Percentiles rank a stretch among this genome's conserved stretches.
Evolutionary conservation across 1,140 invertebrate genomes (phyloP).

Genomic region (Plectrocnemia conspersa): DNA sequence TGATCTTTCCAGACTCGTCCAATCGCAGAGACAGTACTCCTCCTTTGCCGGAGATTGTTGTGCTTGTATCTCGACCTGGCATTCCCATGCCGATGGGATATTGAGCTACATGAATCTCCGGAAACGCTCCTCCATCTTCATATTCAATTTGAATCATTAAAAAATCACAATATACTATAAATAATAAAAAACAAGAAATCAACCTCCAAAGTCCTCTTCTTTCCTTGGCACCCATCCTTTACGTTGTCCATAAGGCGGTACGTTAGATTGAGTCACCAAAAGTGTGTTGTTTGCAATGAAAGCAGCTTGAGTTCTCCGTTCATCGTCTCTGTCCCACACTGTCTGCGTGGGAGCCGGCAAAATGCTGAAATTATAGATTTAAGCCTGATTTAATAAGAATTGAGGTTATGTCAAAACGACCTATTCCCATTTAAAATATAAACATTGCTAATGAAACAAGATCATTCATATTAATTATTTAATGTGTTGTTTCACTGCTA

Average conservation of each 20-base stretch:
- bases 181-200: conserved; percentile 21
- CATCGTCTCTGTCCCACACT: conserved; percentile 85
- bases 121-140: conserved; percentile 96
- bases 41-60: conserved; percentile 72
- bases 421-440: too few relatives aligned
- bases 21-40: conserved; percentile 92
- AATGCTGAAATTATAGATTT: conserved; percentile 53
- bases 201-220: conserved; percentile 75
- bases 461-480: too few relatives aligned
- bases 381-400: too few relatives aligned
- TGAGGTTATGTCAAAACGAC: too few relatives aligned
- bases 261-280: conserved; percentile 76
- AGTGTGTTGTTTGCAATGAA: conserved; percentile 63
- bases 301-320: conserved; percentile 60
- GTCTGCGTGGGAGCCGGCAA: conserved; percentile 80
- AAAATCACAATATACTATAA: neutral
- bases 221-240: conserved; percentile 90
- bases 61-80: conserved; percentile 67
- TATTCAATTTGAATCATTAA: conserved; percentile 41
- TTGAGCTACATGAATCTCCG: conserved; percentile 96
- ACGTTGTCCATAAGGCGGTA: conserved; percentile 95
- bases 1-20: conserved; percentile 91
- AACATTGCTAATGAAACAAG: too few relatives aligned
- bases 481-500: too few relatives aligned
- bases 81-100: conserved; percentile 91